Percentiles rank a stretch among this genome's conserved stretches.
phyloP scores from a whole-genome alignment of 1,140 invertebrate species.

The Bilobella aurantiaca region DNA sequence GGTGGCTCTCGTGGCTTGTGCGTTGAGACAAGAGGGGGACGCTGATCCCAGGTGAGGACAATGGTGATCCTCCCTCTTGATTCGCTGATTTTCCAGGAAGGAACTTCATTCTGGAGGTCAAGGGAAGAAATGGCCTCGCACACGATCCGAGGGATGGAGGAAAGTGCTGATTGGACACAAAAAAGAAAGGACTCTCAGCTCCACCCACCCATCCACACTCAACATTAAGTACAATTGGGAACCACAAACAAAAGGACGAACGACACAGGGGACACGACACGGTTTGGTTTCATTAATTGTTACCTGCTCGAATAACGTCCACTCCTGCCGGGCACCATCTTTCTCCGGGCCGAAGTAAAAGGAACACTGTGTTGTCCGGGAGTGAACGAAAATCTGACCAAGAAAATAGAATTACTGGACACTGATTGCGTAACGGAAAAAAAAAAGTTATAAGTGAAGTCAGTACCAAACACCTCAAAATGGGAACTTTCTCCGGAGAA shows the following conservation, averaged over 20 bases:
- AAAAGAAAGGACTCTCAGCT: neutral
- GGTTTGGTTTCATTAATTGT: no score
- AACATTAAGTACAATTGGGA: neutral
- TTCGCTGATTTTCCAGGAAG: conserved; percentile 94
- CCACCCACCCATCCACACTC: neutral
- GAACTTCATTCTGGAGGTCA: conserved; percentile 78
- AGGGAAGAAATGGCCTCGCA: conserved; percentile 88
- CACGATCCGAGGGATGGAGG: conserved; percentile 88
- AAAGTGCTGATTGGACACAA: conserved; percentile 55
- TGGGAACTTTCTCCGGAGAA: no score
- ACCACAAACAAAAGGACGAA: neutral
- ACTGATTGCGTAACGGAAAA: no score
- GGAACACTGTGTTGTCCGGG: conserved; percentile 77
- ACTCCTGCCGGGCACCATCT: conserved; percentile 81
- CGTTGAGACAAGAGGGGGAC: conserved; percentile 21
- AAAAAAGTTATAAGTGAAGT: no score
- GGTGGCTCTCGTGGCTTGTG: conserved; percentile 26
- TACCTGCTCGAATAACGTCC: conserved; percentile 83
- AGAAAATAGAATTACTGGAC: no score
- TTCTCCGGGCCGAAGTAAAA: conserved; percentile 75
- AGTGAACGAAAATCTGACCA: conserved; percentile 59
- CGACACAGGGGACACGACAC: no score
- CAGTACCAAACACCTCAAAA: no score
- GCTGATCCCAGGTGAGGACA: conserved; percentile 65
- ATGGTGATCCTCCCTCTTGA: conserved; percentile 87